Conservation (phyloP, 2,113 vertebrate species). For the Opisthocomus hoazin region DNA sequence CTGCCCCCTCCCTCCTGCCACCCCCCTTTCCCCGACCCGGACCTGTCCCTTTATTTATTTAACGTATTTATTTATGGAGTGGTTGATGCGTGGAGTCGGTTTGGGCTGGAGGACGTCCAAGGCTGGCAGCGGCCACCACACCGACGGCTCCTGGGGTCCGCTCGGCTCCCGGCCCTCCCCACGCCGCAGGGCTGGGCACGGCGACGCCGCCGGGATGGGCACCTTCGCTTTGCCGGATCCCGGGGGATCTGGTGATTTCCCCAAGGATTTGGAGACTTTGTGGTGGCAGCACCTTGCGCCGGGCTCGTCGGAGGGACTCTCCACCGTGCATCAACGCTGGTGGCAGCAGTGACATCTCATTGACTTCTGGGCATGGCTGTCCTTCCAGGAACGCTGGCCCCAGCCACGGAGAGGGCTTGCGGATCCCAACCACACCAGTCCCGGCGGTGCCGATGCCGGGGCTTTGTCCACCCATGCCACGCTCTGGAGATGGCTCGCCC, state of each 20-base stretch:
- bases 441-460: background rate
- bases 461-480: background rate
- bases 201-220: background rate
- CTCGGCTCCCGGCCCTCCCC: background rate
- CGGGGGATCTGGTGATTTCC: background rate
- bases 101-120: background rate
- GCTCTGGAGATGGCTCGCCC: background rate
- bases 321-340: background rate
- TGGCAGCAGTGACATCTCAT: background rate
- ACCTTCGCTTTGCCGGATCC: background rate
- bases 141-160: background rate
- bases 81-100: background rate
- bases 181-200: rapidly evolving
- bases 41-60: constrained; percentile 75
- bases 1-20: background rate
- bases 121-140: background rate
- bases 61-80: constrained; percentile 74
- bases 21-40: background rate
- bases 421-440: background rate
- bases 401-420: background rate
- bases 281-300: background rate
- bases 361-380: background rate
- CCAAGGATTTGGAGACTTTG: background rate
- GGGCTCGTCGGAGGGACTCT: background rate
- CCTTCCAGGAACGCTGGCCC: background rate